phyloP scores from a whole-genome alignment of 2,113 vertebrate species.

The Ardeotis arabs region DNA sequence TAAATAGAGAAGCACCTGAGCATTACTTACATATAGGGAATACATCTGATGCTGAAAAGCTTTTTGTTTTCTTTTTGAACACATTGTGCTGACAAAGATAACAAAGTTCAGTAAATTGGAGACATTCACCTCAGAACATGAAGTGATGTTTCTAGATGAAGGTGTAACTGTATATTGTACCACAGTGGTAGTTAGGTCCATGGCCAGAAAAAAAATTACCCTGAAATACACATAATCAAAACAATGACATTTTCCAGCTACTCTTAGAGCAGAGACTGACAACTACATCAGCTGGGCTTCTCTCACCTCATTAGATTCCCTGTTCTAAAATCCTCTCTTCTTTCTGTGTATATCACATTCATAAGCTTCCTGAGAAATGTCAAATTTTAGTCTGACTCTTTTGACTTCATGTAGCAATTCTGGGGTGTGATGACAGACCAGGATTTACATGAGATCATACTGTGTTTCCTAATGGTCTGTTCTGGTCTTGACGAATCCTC shows the following conservation, averaged over 20 bases:
- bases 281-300: neutral
- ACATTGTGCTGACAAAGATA: neutral
- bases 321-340: neutral
- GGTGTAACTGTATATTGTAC: neutral
- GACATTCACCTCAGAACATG: neutral
- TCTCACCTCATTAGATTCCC: neutral
- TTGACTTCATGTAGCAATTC: neutral
- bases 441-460: neutral
- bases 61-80: neutral
- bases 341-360: neutral
- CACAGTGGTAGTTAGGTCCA: neutral
- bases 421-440: rapidly evolving
- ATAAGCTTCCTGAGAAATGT: neutral
- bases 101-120: neutral
- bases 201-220: neutral
- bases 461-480: neutral
- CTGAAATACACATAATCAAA: neutral
- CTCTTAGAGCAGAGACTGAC: neutral
- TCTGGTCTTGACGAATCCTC: neutral
- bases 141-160: neutral
- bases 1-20: neutral
- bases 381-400: neutral
- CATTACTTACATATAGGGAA: neutral
- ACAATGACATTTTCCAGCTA: neutral
- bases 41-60: neutral